Base-by-base conservation (phyloP, 2,113 vertebrate species). In the Lepus americanus region DNA sequence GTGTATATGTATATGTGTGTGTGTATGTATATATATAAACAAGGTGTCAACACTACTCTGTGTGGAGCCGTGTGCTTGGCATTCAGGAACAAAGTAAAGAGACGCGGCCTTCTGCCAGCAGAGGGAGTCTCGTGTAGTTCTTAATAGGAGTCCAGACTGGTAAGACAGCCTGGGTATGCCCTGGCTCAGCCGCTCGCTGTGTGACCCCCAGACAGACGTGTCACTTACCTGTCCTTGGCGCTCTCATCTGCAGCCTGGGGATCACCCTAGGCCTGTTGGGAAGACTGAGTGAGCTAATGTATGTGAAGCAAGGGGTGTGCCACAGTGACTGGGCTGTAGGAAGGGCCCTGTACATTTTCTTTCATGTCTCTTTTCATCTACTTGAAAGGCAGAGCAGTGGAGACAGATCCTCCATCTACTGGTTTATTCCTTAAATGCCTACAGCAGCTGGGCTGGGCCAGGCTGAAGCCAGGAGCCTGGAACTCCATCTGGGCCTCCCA, bases 11-110 rank as follows among this genome's bases (percentile, higher is more conserved):
- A 39, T 61, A 1, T 63, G 14, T 89, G 14, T 72, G 22, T 88
- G 25, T 90, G 20, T 90, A 12, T 92, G 3, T 83, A 25, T 87
- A 27, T 88, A 73, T 79, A 55, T 95, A 53, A 96, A 33, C 36
- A 73, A 63, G 17, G 63, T 92, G 67, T 29, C 84, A 53, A 73
- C 31, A 36, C 51, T 83, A 3, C 22, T 80, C 12, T 72, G 49
- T 63, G 20, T 29, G 89, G 80, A 94, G 89, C 74, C 51, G 29
- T 61, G 44, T 96, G 76, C 59, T 81, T 92, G 51, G 63, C 51
- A 1, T 78, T 64, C 61, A 33, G 66, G 61, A 83, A 36, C 69
- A 69, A 92, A 78, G 74, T 73, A 6, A 29, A 49, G 81, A 88
- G 49, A 27, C 33, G 10, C 53, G 33, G 27, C n/a, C 12, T 59